Evolutionary conservation across 2,797 vertebrate species (phyloP).

Genomic region (Scarus forsteni): DNA sequence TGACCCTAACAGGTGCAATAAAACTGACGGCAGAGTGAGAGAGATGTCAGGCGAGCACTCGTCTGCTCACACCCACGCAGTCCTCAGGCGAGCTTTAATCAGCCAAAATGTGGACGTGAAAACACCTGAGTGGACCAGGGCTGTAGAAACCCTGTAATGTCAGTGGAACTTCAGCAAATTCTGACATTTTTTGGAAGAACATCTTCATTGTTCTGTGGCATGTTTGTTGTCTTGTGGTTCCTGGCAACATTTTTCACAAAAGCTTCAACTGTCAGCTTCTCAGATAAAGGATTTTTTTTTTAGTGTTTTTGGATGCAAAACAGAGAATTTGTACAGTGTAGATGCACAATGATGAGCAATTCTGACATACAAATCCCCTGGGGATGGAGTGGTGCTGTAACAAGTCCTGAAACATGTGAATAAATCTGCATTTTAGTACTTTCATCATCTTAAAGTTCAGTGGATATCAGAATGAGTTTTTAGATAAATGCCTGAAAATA

Average conservation of each 20-base stretch:
- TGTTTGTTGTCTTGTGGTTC: slow-evolving; percentile 10
- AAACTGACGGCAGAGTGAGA: slow-evolving; percentile 57
- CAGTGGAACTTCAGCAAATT: slow-evolving; percentile 36
- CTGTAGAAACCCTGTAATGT: slow-evolving; percentile 40
- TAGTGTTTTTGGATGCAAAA: slow-evolving; percentile 10
- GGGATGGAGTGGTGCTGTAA: not conserved
- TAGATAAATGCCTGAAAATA: too few species aligned
- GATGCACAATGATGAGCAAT: slow-evolving; percentile 16
- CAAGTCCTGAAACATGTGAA: too few species aligned
- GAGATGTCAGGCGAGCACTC: slow-evolving; percentile 63
- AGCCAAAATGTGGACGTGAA: slow-evolving; percentile 58
- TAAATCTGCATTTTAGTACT: too few species aligned
- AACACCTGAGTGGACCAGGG: slow-evolving; percentile 59
- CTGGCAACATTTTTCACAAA: not conserved
- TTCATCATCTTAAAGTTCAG: too few species aligned
- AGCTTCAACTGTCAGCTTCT: not conserved
- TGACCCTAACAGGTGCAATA: slow-evolving; percentile 69
- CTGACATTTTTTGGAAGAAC: slow-evolving; percentile 24
- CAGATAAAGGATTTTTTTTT: slow-evolving; percentile 10
- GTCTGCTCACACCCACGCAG: slow-evolving; percentile 64
- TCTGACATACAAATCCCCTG: not conserved
- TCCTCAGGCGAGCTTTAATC: slow-evolving; percentile 67
- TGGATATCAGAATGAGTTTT: too few species aligned
- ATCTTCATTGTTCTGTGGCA: not conserved
- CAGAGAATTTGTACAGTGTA: slow-evolving; percentile 8